These are phyloP conservation scores for Zaprionus capensis DNA, from an alignment of 1,140 invertebrate species.

Conservation along the genomic window DNA sequence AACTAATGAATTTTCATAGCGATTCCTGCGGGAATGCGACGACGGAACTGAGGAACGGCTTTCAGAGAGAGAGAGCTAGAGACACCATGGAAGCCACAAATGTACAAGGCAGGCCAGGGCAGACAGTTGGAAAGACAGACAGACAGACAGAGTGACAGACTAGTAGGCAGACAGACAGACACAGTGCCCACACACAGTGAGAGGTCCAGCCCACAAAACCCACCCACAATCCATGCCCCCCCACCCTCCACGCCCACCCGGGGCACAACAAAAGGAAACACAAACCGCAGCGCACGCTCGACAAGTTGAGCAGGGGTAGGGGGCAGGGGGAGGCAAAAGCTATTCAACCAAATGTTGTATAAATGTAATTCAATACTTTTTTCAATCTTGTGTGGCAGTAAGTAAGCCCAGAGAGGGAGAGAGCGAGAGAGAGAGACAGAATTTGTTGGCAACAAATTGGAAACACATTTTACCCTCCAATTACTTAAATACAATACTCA, in stretches of 20 bases:
- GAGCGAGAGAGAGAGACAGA: neutral
- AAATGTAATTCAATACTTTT: constrained; percentile 82
- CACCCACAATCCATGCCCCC: constrained; percentile 33
- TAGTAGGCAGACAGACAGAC: neutral
- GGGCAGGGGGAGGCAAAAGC: constrained; percentile 41
- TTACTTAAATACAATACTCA: constrained; percentile 77
- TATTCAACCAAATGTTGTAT: constrained; percentile 81
- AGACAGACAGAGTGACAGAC: neutral
- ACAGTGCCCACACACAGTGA: neutral
- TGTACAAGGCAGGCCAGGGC: constrained; percentile 47
- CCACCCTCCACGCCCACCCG: too few relatives aligned
- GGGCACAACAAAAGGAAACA: constrained; percentile 69
- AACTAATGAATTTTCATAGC: constrained; percentile 78
- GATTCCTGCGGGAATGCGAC: constrained; percentile 72
- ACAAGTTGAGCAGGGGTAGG: neutral
- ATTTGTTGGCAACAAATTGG: constrained; percentile 66
- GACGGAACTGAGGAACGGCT: constrained; percentile 17
- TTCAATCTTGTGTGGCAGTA: constrained; percentile 58
- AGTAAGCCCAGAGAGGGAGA: constrained; percentile 21
- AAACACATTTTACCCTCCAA: constrained; percentile 82
- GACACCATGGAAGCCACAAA: constrained; percentile 71
- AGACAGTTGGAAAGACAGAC: constrained; percentile 45
- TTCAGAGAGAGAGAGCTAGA: constrained; percentile 32
- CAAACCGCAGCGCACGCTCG: constrained; percentile 66
- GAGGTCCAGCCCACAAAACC: constrained; percentile 16